Conservation (phyloP, 2,113 vertebrate genomes). For the Globicephala melas region DNA sequence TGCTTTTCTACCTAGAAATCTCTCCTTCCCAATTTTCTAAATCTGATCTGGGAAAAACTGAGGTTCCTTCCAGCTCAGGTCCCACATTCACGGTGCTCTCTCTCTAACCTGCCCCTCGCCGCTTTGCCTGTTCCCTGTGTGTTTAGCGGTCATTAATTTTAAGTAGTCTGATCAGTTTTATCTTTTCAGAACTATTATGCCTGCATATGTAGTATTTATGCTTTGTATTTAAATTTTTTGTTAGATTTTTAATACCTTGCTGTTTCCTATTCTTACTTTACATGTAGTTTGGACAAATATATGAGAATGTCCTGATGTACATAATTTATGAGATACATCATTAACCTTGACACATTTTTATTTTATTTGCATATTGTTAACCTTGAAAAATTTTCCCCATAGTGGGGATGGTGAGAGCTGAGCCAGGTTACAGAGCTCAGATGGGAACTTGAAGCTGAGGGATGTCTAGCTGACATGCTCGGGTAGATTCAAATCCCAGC, state of each 20-base stretch:
- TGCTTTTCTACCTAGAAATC: not conserved
- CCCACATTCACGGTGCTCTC: rapidly evolving
- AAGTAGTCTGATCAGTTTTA: not conserved
- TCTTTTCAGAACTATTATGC: not conserved
- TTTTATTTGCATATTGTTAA: not conserved
- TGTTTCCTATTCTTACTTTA: not conserved
- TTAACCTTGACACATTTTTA: not conserved
- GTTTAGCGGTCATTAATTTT: not conserved
- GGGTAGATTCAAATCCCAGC: not conserved
- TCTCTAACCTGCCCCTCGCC: not conserved
- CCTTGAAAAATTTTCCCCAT: not conserved
- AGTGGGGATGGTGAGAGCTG: not conserved
- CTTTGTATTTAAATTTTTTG: not conserved
- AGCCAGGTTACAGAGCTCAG: rapidly evolving
- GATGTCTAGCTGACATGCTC: not conserved
- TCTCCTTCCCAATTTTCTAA: not conserved
- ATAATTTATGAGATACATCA: not conserved
- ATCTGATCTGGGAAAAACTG: not conserved
- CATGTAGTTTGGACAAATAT: not conserved
- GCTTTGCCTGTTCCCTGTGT: not conserved
- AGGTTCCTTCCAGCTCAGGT: not conserved
- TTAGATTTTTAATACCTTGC: not conserved
- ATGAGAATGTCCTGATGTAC: not conserved
- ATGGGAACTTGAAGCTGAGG: not conserved
- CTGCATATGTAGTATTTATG: not conserved